These are phyloP conservation scores for Jacana jacana DNA, from an alignment of 2,113 vertebrate species.

Conservation along the genomic window DNA sequence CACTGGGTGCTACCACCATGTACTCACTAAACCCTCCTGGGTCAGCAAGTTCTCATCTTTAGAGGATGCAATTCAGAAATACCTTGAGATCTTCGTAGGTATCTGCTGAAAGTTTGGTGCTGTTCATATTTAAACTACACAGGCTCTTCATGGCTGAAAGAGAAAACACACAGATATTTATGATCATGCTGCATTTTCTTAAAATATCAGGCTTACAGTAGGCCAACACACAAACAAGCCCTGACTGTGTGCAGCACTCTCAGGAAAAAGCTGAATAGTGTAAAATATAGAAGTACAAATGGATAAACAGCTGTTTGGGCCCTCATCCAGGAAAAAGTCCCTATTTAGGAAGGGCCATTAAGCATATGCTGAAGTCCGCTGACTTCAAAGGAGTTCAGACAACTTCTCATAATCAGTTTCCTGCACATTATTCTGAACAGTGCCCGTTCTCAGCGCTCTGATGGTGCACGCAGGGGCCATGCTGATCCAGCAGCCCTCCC, in stretches of 20 bases:
- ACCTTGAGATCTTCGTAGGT: constrained; percentile 99
- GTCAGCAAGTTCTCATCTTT: neutral
- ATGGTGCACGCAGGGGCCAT: neutral
- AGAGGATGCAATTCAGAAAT: constrained; percentile 21
- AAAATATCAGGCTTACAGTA: neutral
- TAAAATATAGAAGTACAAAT: constrained; percentile 52
- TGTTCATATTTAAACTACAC: constrained; percentile 99
- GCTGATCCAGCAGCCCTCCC: neutral
- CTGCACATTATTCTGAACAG: neutral
- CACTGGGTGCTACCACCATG: neutral
- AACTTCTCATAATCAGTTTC: constrained; percentile 36
- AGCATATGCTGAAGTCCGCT: constrained; percentile 18
- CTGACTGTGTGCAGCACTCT: neutral
- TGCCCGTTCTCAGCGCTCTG: neutral
- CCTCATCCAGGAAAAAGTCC: constrained; percentile 59
- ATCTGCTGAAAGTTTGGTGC: constrained; percentile 98
- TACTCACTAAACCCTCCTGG: neutral
- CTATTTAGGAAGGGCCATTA: constrained; percentile 54
- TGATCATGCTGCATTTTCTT: neutral
- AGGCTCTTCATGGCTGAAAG: constrained; percentile 95
- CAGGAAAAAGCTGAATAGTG: constrained; percentile 41
- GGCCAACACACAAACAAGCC: constrained; percentile 19
- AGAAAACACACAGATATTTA: constrained; percentile 29
- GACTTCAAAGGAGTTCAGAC: constrained; percentile 55
- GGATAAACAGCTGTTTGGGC: constrained; percentile 60